Conservation (phyloP, 2,113 vertebrate genomes). For the Cariama cristata region DNA sequence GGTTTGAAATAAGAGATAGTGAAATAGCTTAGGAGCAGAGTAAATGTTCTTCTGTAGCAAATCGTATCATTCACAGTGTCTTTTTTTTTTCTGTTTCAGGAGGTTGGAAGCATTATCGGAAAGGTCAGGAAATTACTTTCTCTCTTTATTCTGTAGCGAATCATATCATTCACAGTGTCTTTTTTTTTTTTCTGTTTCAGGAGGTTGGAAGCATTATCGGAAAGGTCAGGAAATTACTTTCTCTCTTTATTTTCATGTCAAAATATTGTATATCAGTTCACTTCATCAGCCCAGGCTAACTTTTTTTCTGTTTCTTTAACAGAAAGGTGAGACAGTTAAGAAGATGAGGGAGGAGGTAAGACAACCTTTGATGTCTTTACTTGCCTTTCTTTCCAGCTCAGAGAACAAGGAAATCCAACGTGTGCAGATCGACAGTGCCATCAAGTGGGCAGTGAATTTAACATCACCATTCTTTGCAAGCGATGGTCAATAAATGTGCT, state of each 20-base stretch:
- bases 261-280: background rate
- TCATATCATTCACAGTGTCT: background rate
- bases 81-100: slow-evolving; percentile 77
- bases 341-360: slow-evolving; percentile 96
- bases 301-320: slow-evolving; percentile 63
- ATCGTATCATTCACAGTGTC: background rate
- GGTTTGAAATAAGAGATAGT: background rate
- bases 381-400: background rate
- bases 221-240: slow-evolving; percentile 81
- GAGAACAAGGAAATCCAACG: background rate
- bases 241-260: background rate
- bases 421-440: slow-evolving; percentile 37
- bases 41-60: background rate
- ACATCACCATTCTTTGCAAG: background rate
- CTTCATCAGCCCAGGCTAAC: slow-evolving; percentile 8
- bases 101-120: slow-evolving; percentile 93
- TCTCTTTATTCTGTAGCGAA: background rate
- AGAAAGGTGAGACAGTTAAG: slow-evolving; percentile 96
- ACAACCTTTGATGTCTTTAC: slow-evolving; percentile 49
- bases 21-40: background rate
- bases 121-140: slow-evolving; percentile 85
- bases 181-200: slow-evolving; percentile 73
- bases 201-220: slow-evolving; percentile 95
- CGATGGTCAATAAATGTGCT: background rate
- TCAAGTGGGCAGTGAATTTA: slow-evolving; percentile 19